phyloP scores from a whole-genome alignment of 2,888 invertebrate species.

The Euplexia lucipara region DNA sequence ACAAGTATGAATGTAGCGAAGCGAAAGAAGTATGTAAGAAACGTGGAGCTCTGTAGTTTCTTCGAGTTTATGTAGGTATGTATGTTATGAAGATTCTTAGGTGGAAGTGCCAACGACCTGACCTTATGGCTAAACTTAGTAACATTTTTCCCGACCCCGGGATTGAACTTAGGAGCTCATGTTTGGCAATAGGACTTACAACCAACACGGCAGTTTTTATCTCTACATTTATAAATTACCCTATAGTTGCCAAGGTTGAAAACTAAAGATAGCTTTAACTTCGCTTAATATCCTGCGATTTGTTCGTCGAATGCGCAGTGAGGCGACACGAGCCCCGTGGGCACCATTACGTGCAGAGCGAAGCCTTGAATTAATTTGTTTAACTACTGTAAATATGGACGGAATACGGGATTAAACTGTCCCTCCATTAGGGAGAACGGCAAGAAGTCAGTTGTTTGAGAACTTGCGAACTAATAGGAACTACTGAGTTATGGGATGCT shows the following conservation, averaged over 20 bases:
- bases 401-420: constrained; percentile 46
- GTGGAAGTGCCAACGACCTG: too few relatives aligned
- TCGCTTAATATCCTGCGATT: constrained; percentile 45
- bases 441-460: constrained; percentile 46
- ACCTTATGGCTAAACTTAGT: too few relatives aligned
- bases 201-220: too few relatives aligned
- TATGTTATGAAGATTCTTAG: too few relatives aligned
- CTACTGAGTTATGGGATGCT: constrained; percentile 11
- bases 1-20: too few relatives aligned
- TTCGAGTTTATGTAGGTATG: too few relatives aligned
- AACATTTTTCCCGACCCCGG: too few relatives aligned
- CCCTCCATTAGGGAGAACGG: constrained; percentile 33
- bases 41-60: too few relatives aligned
- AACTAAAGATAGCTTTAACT: constrained; percentile 15
- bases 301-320: constrained; percentile 44
- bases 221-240: too few relatives aligned
- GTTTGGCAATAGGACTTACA: too few relatives aligned
- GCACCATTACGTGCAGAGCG: constrained; percentile 36
- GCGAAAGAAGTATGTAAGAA: too few relatives aligned
- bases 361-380: constrained; percentile 60
- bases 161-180: too few relatives aligned
- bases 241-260: background rate
- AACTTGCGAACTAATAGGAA: constrained; percentile 34
- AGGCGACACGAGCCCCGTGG: constrained; percentile 31
- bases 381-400: constrained; percentile 54